phyloP scores from a whole-genome alignment of 1,140 invertebrate genomes.

The Thaumetopoea pityocampa region DNA sequence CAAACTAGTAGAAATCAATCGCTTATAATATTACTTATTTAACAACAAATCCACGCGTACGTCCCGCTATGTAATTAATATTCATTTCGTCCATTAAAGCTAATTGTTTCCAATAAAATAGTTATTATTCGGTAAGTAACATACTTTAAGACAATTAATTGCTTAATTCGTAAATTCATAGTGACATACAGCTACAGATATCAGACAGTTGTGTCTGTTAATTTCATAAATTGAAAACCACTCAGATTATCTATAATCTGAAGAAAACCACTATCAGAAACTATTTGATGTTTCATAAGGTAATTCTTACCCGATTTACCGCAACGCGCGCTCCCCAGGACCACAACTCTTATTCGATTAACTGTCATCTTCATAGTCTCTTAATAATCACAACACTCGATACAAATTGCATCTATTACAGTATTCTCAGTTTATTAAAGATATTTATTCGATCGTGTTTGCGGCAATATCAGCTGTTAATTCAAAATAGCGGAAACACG shows the following conservation, averaged over 20 bases:
- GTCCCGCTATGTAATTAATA: constrained; percentile 37
- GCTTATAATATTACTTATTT: too few species aligned
- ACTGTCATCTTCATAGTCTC: constrained; percentile 73
- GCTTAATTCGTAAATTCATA: too few species aligned
- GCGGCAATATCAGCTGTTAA: constrained; percentile 48
- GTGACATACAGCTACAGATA: too few species aligned
- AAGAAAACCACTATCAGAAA: constrained; percentile 20
- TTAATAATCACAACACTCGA: constrained; percentile 43
- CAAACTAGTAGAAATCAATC: too few species aligned
- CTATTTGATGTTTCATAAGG: constrained; percentile 23
- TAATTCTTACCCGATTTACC: constrained; percentile 78
- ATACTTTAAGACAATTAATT: too few species aligned
- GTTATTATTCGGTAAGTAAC: too few species aligned
- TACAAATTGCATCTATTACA: constrained; percentile 39
- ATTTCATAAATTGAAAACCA: too few species aligned
- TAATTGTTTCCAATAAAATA: constrained; percentile 67
- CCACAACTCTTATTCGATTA: constrained; percentile 83
- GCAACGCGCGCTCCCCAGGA: constrained; percentile 81
- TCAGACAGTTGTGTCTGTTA: too few species aligned
- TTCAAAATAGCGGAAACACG: constrained; percentile 53
- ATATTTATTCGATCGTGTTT: constrained; percentile 37
- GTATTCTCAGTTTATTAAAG: too few species aligned
- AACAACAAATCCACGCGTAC: constrained; percentile 8
- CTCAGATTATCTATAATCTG: too few species aligned
- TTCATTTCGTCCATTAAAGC: constrained; percentile 39